Base-by-base conservation (phyloP, 1,140 invertebrate genomes). In the Sesamia nonagrioides region DNA sequence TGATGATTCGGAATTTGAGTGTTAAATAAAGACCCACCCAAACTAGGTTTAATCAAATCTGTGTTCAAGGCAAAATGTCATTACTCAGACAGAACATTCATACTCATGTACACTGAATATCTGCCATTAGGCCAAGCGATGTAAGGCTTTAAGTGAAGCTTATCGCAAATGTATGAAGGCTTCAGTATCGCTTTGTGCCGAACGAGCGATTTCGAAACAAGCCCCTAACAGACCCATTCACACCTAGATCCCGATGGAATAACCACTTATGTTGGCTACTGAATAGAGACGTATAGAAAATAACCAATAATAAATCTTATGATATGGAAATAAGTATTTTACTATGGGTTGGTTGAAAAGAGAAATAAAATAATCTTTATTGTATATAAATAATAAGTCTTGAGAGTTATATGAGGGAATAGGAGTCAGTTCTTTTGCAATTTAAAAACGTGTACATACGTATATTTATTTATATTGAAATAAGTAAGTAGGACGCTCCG, bases 91-190 rank as follows among this genome's bases (percentile, higher is more conserved):
- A 61, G 21, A 6, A 35, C 3, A n/a, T 37, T 6, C 11, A 8
- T n/a, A 21, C 21, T 56, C 50, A 68, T 42, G 42, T 9, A 15
- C 42, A 68, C 63, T 7, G 42, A 45, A 42, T 50, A 48, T 37
- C 18, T 21, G 63, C 21, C 35, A 68, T 68, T 48, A 68, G 63
- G 42, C 8, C 42, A 27, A 68, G 42, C 42, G 35, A 68, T 68
- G 35, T 68, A 48, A 33, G 63, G 40, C 42, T 68, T 48, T 68
- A 68, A 68, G 63, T 68, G 21, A 50, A 68, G 63, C 63, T 68
- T 68, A 68, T 68, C 63, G 42, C 42, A 48, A 68, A 68, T 68
- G 63, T 68, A 68, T 27, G 63, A 42, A 45, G 60, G 21, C 63
- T 48, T 27, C 63, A 8, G 15, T 68, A 33, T 48, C 63, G 63